Conservation (phyloP, 1,140 invertebrate species). For the Conopomorpha cramerella region DNA sequence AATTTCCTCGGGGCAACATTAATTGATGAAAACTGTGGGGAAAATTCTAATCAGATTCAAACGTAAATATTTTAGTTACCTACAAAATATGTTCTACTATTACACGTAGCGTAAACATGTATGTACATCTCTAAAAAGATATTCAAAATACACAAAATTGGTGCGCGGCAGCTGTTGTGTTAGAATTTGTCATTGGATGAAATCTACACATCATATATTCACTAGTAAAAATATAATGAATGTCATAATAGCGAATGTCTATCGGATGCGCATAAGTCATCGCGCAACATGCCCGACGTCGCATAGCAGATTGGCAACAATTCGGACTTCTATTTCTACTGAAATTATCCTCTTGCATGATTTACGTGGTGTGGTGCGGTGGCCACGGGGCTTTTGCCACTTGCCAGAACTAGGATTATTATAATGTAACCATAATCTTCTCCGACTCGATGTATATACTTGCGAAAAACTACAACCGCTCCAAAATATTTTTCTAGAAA, state of each 20-base stretch:
- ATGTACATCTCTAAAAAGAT: constrained; percentile 1
- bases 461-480: neutral
- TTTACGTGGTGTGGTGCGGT: constrained; percentile 12
- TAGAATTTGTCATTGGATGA: too few relatives aligned
- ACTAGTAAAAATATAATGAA: too few relatives aligned
- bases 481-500: too few relatives aligned
- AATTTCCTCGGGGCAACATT: neutral
- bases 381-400: constrained; percentile 8
- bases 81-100: too few relatives aligned
- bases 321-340: constrained; percentile 14
- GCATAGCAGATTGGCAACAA: constrained; percentile 18
- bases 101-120: neutral
- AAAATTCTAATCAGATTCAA: too few relatives aligned
- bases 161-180: too few relatives aligned
- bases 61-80: too few relatives aligned
- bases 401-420: constrained; percentile 30
- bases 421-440: constrained; percentile 6
- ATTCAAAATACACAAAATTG: neutral
- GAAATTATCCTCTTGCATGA: constrained; percentile 24
- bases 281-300: constrained; percentile 9
- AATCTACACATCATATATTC: too few relatives aligned
- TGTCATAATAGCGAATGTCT: too few relatives aligned
- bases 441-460: neutral
- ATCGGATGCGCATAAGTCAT: constrained; percentile 4
- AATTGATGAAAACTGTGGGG: too few relatives aligned